phyloP scores from a whole-genome alignment of 2,113 vertebrate genomes.

The Macaca mulatta region DNA sequence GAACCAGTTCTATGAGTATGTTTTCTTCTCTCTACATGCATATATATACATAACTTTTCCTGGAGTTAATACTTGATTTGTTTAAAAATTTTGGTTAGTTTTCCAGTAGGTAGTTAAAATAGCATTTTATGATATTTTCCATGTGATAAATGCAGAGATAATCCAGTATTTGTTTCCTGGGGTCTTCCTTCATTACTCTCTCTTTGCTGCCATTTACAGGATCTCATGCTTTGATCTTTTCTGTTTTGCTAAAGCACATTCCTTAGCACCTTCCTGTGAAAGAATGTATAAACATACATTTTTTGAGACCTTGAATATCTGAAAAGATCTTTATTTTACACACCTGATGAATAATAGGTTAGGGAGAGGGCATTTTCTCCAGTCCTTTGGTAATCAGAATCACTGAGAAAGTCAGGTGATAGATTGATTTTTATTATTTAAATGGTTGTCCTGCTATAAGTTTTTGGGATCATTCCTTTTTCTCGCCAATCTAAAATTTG shows the following conservation, averaged over 20 bases:
- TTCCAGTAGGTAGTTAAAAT: not conserved
- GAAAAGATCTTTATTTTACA: constrained; percentile 31
- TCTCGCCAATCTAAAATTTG: not conserved
- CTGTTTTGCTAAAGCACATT: not conserved
- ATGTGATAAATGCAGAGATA: not conserved
- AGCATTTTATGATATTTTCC: not conserved
- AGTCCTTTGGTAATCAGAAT: not conserved
- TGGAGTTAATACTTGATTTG: not conserved
- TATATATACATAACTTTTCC: not conserved
- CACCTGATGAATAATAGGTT: not conserved
- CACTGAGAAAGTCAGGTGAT: not conserved
- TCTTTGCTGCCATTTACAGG: not conserved
- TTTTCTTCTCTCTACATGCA: not conserved
- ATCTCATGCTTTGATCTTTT: not conserved
- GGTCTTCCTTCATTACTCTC: not conserved
- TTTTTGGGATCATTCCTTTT: not conserved
- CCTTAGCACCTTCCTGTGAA: not conserved
- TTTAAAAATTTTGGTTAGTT: not conserved
- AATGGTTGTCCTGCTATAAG: not conserved
- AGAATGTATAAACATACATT: not conserved
- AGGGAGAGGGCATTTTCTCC: not conserved
- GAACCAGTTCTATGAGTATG: not conserved
- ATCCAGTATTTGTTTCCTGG: not conserved
- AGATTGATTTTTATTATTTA: not conserved
- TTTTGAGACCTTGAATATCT: not conserved